A percentile compares a stretch with the other conserved stretches of the same genome.
phyloP scores from a whole-genome alignment of 2,888 invertebrate species.

The Sinentomon sp. region DNA sequence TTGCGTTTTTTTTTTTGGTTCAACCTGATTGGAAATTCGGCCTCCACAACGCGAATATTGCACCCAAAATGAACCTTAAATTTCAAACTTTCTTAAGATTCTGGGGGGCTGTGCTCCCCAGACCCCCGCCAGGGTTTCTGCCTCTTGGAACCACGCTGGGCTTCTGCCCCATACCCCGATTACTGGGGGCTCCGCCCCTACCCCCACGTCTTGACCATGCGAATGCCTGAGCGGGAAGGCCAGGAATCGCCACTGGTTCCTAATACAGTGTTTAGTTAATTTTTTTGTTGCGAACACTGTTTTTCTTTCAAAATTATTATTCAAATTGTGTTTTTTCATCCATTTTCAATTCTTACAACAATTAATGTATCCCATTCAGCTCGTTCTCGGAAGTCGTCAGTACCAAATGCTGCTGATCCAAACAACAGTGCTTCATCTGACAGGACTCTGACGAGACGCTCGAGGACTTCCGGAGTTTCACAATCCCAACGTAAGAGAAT shows the following conservation, averaged over 20 bases:
- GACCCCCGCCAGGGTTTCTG: no score
- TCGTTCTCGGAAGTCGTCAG: constrained; percentile 33
- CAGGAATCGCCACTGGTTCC: constrained; percentile 5
- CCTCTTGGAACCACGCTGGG: no score
- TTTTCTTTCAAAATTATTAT: constrained; percentile 8
- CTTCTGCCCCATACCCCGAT: no score
- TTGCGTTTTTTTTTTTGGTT: no score
- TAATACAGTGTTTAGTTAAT: constrained; percentile 3
- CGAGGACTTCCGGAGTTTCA: constrained; percentile 44
- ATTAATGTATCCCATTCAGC: constrained; percentile 23
- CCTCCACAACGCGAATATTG: no score
- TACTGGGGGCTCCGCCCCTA: no score
- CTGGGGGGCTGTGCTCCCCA: no score
- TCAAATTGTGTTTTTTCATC: constrained; percentile 15
- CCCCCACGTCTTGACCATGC: no score
- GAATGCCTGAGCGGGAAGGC: no score
- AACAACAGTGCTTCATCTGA: constrained; percentile 32
- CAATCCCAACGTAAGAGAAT: constrained; percentile 86
- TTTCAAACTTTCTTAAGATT: no score
- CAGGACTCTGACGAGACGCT: constrained; percentile 29
- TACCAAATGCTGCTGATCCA: constrained; percentile 17
- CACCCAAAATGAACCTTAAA: no score
- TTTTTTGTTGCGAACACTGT: constrained; percentile 1
- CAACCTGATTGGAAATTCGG: no score
- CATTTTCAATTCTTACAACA: constrained; percentile 12